A percentile compares a stretch with the other conserved stretches of the same genome.
Conservation (phyloP, 2,797 vertebrate genomes). For the Gadopsis marmoratus region DNA sequence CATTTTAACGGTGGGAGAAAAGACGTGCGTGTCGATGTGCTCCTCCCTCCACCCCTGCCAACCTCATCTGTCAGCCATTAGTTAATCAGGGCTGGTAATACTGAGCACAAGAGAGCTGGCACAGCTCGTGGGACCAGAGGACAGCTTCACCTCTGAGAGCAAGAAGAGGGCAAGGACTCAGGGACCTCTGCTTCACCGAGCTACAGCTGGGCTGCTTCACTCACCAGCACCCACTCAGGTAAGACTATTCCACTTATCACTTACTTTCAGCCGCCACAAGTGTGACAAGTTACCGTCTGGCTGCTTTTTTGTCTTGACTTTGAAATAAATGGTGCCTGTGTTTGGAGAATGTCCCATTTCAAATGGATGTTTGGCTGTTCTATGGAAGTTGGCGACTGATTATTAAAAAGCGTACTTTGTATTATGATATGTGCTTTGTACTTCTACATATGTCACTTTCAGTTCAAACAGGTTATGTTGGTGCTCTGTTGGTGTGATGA, state of each 20-base stretch:
- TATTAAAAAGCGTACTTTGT: not conserved
- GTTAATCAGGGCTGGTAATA: slow-evolving; percentile 69
- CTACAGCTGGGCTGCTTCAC: slow-evolving; percentile 67
- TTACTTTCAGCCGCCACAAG: slow-evolving; percentile 15
- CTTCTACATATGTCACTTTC: not conserved
- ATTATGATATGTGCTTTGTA: not conserved
- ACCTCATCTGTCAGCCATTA: slow-evolving; percentile 78
- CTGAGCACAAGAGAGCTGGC: slow-evolving; percentile 61
- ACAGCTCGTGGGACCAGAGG: slow-evolving; percentile 50
- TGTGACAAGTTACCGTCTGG: slow-evolving; percentile 8
- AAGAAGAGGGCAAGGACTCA: slow-evolving; percentile 64
- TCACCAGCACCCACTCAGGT: slow-evolving; percentile 77
- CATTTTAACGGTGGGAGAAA: slow-evolving; percentile 62
- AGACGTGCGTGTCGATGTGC: slow-evolving; percentile 40
- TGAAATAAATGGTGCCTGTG: not conserved
- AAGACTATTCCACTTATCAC: slow-evolving; percentile 53
- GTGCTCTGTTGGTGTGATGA: not conserved
- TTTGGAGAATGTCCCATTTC: slow-evolving; percentile 8
- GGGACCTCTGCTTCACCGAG: slow-evolving; percentile 56
- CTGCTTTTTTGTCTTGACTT: not conserved
- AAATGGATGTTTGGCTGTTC: slow-evolving; percentile 1
- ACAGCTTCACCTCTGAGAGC: slow-evolving; percentile 66
- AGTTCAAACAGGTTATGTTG: not conserved
- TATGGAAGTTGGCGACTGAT: not conserved
- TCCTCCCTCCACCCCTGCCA: slow-evolving; percentile 67